Evolutionary conservation across 2,113 vertebrate species (phyloP), one percentile per base, ranked within the genome.

Genomic region (Brachyhypopomus occidentalis): DNA sequence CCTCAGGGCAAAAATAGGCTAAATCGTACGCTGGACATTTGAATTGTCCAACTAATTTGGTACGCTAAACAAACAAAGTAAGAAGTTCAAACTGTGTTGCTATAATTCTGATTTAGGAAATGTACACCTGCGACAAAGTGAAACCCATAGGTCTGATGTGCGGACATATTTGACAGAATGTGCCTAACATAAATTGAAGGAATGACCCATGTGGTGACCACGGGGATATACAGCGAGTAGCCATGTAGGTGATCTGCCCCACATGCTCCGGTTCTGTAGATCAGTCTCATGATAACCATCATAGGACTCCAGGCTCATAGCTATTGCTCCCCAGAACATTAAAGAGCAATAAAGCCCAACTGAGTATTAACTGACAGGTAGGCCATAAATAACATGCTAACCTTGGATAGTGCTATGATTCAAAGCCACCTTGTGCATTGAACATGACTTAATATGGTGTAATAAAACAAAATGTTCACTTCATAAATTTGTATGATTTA

Each of bases 401-500:
- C 82, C 84, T 63, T 86, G 76, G 84, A 82, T 86, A 87, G 80
- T 78, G 77, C 76, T 88, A 90, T 82, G 67, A 63, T 84, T 86
- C 84, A 86, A 80, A 82, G 81, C 83, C 89, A 87, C 82, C 88
- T 88, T 89, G 85, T 82, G 88, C 88, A 91, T 90, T 36, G 86
- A 92, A 91, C 91, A 90, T 83, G 90, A 92, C 91, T 91, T 90
- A 89, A 92, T 88, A 84, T 79, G 86, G 85, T 90, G 90, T 23
- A 89, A 91, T 92, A 90, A 91, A 92, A 91, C 86, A 56, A 90
- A 92, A 89, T 72, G 84, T 83, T 88, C 87, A 90, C 86, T 93
- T 91, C 88, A 92, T 92, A 77, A 89, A 92, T 89, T 84, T 88
- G 67, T 86, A 85, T 91, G 88, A 93, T 93, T 92, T 89, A 92